phyloP scores from a whole-genome alignment of 2,113 vertebrate genomes.

The Xyrauchen texanus region DNA sequence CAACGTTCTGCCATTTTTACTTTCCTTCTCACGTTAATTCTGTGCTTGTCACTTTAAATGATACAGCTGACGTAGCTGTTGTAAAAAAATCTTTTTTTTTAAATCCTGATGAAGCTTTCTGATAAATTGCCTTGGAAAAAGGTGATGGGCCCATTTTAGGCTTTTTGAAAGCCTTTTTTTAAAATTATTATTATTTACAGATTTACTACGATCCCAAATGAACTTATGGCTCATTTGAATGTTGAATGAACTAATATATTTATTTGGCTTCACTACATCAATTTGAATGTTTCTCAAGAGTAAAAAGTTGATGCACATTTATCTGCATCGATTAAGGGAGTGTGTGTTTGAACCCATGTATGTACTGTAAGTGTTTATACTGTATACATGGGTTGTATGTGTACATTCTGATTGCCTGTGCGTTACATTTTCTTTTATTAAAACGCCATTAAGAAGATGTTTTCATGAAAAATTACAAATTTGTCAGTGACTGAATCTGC shows the following conservation, averaged over 20 bases:
- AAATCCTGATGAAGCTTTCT: conserved; percentile 2
- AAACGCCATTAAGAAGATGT: no score
- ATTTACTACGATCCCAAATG: conserved; percentile 59
- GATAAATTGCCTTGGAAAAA: conserved; percentile 27
- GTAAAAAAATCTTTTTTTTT: conserved; percentile 13
- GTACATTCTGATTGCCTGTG: no score
- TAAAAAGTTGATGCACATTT: conserved; percentile 56
- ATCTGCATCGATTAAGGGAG: conserved; percentile 25
- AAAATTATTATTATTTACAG: conserved; percentile 44
- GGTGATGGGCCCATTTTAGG: conserved; percentile 16
- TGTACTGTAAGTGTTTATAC: no score
- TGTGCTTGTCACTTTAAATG: conserved; percentile 13
- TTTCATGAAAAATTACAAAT: no score
- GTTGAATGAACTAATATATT: conserved; percentile 56
- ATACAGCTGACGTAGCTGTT: conserved; percentile 12
- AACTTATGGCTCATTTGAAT: conserved; percentile 70
- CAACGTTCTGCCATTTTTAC: neutral
- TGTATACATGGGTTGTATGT: no score
- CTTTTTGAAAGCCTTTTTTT: neutral
- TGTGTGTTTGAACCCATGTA: neutral
- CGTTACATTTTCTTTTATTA: no score
- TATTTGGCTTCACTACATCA: conserved; percentile 59
- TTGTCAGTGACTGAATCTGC: no score
- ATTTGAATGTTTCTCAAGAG: conserved; percentile 60
- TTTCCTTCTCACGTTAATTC: neutral